phyloP scores from a whole-genome alignment of 2,888 invertebrate genomes.

The Rosalia funebris region DNA sequence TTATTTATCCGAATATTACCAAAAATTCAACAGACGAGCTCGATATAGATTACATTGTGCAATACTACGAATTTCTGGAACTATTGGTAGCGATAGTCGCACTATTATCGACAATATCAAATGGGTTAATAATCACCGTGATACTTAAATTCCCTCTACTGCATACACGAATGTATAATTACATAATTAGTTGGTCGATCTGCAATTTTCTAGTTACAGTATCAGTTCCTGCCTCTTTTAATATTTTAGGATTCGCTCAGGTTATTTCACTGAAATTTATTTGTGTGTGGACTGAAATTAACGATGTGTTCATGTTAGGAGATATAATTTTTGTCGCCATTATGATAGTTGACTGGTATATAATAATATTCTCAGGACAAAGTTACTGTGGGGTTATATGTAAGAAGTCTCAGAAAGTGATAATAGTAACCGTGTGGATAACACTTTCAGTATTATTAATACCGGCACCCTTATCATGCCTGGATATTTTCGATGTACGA shows the following conservation, averaged over 20 bases:
- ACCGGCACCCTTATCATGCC: not conserved
- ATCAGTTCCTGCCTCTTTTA: conserved; percentile 5
- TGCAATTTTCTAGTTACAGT: conserved; percentile 15
- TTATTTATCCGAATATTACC: not conserved
- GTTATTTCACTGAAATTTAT: not conserved
- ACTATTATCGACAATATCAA: conserved; percentile 10
- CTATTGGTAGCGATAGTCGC: not conserved
- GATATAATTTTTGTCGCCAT: conserved; percentile 18
- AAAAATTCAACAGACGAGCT: conserved; percentile 17
- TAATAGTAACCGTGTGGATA: conserved; percentile 9
- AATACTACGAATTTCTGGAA: not conserved
- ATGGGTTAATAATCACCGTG: conserved; percentile 19
- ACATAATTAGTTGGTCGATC: conserved; percentile 25
- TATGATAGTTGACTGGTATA: conserved; percentile 24
- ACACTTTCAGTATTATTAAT: not conserved
- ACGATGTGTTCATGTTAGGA: conserved; percentile 11
- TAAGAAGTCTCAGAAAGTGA: conserved; percentile 4
- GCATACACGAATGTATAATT: conserved; percentile 21
- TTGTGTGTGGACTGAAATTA: conserved; percentile 17
- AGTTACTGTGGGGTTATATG: conserved; percentile 5
- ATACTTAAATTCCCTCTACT: conserved; percentile 20
- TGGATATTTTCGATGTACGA: not conserved
- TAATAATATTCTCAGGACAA: conserved; percentile 9
- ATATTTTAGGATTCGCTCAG: conserved; percentile 2
- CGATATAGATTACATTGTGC: not conserved